phyloP scores from a whole-genome alignment of 2,888 invertebrate species.

The Harmothoe impar region DNA sequence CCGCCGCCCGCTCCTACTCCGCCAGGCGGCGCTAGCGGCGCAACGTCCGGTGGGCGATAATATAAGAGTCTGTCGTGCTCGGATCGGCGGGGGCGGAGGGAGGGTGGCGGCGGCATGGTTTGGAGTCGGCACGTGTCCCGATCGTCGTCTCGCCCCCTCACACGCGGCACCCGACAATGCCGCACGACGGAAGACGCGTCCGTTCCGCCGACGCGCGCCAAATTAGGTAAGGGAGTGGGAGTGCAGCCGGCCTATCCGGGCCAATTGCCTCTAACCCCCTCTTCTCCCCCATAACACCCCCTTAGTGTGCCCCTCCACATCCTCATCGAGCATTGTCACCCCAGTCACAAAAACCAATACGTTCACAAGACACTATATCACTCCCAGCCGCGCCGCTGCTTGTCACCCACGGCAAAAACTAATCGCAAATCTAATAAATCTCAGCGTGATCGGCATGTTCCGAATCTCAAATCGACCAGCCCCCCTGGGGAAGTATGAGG shows the following conservation, averaged over 20 bases:
- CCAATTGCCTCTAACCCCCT: slow-evolving; percentile 27
- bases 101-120: neutral
- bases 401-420: slow-evolving; percentile 51
- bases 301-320: neutral
- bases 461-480: slow-evolving; percentile 34
- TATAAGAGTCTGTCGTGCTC: neutral
- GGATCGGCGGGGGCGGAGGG: too few relatives aligned
- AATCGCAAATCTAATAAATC: slow-evolving; percentile 59
- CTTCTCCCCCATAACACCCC: neutral
- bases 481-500: neutral
- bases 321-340: slow-evolving; percentile 35
- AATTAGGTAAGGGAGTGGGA: slow-evolving; percentile 39
- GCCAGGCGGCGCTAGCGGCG: neutral
- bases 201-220: slow-evolving; percentile 36
- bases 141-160: slow-evolving; percentile 40
- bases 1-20: neutral
- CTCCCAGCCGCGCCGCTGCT: slow-evolving; percentile 11
- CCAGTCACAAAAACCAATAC: slow-evolving; percentile 54
- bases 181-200: neutral
- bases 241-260: neutral
- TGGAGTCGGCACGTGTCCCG: slow-evolving; percentile 20
- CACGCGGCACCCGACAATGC: slow-evolving; percentile 31
- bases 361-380: slow-evolving; percentile 60
- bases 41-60: neutral
- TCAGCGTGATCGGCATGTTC: slow-evolving; percentile 51